Base-by-base conservation (phyloP, 1,140 invertebrate species). In the Fopius arisanus region DNA sequence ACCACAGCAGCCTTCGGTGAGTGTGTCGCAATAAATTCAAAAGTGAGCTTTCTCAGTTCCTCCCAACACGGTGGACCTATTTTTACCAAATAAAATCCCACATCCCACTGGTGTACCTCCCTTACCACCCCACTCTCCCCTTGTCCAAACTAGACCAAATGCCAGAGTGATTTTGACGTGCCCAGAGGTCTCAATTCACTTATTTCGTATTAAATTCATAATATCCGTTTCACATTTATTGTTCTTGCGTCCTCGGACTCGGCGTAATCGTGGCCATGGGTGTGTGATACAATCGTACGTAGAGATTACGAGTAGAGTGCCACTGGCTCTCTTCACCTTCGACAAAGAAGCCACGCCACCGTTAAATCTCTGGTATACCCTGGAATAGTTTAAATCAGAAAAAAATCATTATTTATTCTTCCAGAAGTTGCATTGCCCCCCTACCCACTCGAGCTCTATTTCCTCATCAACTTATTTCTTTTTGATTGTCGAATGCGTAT, bases 1-100 rank as follows among this genome's bases (percentile, higher is more conserved):
- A 86, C 82, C 83, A 84, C 83, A 86, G 85, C 84, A 87, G 84
- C 84, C 81, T 85, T 87, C 81, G 84, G 86, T 88, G 81, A 87
- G 74, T 62, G 48, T 75, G 74, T 75, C 70, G 74, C 74, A 75
- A 75, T 62, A 67, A 75, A 67, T 21, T 23, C 29, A 75, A 59
- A 62, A 72, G 19, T 59, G 54, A 59, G 54, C 54, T 59, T 59
- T 59, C 23, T 19, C 26, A 65, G 33, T 70, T 76, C 48, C 33
- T 68, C 66, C 29, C 67, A 59, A 68, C 48, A 14, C 14, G 7
- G n/a, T 33, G n/a, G 69, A 74, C 72, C 33, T 72, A 74, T 72
- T 74, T 72, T 77, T 77, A 77, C 68, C 33, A 69, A 72, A 63
- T 62, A 29, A 48, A 48, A 48, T n/a, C 43, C 7, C 43, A 6